A percentile compares a stretch with the other conserved stretches of the same genome.
phyloP scores from a whole-genome alignment of 2,113 vertebrate species.

The Labeo catla region DNA sequence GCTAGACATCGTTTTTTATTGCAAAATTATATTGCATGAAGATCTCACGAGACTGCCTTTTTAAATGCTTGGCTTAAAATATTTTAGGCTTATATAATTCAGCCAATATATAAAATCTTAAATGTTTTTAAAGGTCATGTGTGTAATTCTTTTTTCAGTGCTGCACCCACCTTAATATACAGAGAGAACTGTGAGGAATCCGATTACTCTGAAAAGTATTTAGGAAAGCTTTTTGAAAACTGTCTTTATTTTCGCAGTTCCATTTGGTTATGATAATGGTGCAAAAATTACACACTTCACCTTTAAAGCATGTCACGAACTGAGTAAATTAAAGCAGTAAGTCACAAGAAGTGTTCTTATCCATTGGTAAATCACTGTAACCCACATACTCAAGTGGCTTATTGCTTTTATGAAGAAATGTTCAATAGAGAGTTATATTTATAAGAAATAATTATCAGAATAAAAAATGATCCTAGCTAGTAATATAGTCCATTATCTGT shows the following conservation, averaged over 20 bases:
- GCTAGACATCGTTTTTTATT: constrained; percentile 31
- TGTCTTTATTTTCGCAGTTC: neutral
- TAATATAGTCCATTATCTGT: neutral
- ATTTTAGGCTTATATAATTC: neutral
- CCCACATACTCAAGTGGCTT: neutral
- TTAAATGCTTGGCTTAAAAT: constrained; percentile 2
- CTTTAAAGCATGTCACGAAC: neutral
- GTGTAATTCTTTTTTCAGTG: too few relatives aligned
- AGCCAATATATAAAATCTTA: neutral
- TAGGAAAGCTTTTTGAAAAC: neutral
- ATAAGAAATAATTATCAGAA: neutral
- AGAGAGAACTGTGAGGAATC: neutral
- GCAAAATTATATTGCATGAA: constrained; percentile 29
- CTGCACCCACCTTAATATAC: neutral
- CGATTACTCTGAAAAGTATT: neutral
- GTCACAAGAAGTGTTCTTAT: neutral
- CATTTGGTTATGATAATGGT: neutral
- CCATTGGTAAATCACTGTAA: neutral
- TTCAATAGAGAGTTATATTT: neutral
- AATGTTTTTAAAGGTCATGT: neutral
- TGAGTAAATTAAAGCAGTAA: neutral
- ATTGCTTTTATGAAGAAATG: neutral
- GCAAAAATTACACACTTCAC: neutral
- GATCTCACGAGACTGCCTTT: constrained; percentile 17
- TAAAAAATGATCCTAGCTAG: neutral